Evolutionary conservation across 2,888 invertebrate genomes (phyloP).

Genomic region (Tenthredo livida): DNA sequence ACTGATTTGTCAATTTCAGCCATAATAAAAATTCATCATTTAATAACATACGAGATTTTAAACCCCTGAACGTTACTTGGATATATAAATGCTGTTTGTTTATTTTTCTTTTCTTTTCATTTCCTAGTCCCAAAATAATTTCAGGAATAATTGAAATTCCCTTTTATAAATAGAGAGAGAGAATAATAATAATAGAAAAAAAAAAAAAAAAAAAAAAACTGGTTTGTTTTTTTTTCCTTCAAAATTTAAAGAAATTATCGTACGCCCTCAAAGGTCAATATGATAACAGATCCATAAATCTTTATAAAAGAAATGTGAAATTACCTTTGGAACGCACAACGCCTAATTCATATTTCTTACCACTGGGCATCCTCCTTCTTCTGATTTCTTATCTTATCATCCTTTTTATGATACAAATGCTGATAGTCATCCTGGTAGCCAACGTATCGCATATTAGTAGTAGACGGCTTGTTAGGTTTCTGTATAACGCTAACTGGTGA

Average conservation of each 20-base stretch:
- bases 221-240: neutral
- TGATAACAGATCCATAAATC: neutral
- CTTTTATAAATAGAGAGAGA: neutral
- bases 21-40: neutral
- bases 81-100: neutral
- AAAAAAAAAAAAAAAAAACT: neutral
- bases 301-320: neutral
- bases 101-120: neutral
- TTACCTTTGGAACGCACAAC: constrained; percentile 49
- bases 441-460: constrained; percentile 57
- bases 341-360: constrained; percentile 61
- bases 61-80: neutral
- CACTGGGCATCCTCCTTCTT: constrained; percentile 71
- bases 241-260: neutral
- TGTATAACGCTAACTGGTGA: constrained; percentile 68
- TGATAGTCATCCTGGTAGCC: constrained; percentile 68
- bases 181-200: no score
- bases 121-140: neutral
- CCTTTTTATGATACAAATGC: constrained; percentile 72
- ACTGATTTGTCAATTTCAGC: neutral
- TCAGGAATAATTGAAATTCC: neutral
- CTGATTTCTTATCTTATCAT: constrained; percentile 69
- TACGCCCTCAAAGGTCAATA: neutral
- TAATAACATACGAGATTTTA: neutral
- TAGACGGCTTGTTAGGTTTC: constrained; percentile 66